Conservation (phyloP, 2,888 invertebrate species). For the Lordiphosa fenestrarum region DNA sequence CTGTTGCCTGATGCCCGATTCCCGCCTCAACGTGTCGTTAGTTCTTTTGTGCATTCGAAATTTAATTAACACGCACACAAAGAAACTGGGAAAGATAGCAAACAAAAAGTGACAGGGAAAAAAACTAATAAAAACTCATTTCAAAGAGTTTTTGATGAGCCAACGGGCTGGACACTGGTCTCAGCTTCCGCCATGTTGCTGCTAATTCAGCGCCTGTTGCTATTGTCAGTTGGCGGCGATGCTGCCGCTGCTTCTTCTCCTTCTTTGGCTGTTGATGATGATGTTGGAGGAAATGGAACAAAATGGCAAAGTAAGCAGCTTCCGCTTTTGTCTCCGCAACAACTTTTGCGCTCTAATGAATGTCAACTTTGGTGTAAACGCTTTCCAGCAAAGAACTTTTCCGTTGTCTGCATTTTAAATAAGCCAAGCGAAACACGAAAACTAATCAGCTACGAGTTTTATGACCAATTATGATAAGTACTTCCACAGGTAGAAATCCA, state of each 20-base stretch:
- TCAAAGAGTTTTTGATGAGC: slow-evolving; percentile 67
- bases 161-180: slow-evolving; percentile 23
- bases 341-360: slow-evolving; percentile 57
- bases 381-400: slow-evolving; percentile 25
- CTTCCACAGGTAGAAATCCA: slow-evolving; percentile 17
- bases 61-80: slow-evolving; percentile 63
- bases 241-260: background rate
- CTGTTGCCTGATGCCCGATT: background rate
- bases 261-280: background rate
- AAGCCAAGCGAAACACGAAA: slow-evolving; percentile 14
- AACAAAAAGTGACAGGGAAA: slow-evolving; percentile 10
- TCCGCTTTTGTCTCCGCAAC: slow-evolving; percentile 25
- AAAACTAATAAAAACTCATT: slow-evolving; percentile 71
- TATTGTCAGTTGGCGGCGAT: slow-evolving; percentile 38
- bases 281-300: slow-evolving; percentile 36
- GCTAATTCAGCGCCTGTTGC: slow-evolving; percentile 72
- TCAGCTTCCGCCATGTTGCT: slow-evolving; percentile 33
- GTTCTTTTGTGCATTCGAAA: slow-evolving; percentile 65
- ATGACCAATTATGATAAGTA: slow-evolving; percentile 52
- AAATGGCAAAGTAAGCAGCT: slow-evolving; percentile 41
- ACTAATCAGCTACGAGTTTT: slow-evolving; percentile 59
- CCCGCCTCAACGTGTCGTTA: slow-evolving; percentile 44
- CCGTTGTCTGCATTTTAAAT: slow-evolving; percentile 30
- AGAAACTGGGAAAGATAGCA: slow-evolving; percentile 8
- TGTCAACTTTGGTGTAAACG: slow-evolving; percentile 59